Evolutionary conservation across 2,113 vertebrate species (phyloP).

Genomic region (Porphyrio hochstetteri): DNA sequence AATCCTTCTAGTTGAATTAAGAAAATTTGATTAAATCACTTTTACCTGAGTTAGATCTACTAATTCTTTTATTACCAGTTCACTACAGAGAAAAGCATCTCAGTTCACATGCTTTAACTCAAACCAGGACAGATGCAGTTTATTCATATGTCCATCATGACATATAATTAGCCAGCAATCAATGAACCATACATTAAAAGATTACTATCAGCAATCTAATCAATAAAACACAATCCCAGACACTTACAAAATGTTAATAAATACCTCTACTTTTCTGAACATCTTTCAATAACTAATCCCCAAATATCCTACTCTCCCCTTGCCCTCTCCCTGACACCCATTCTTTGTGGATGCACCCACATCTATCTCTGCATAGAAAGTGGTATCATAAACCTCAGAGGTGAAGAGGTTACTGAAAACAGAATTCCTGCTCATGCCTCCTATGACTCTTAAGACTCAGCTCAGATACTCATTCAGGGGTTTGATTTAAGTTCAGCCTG

Average conservation of each 20-base stretch:
- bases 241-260: background rate
- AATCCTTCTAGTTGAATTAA: background rate
- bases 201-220: background rate
- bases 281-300: background rate
- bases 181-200: background rate
- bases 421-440: background rate
- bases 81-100: background rate
- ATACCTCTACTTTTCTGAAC: background rate
- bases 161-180: background rate
- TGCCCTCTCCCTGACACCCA: rapidly evolving
- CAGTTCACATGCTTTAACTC: background rate
- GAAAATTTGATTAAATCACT: background rate
- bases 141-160: background rate
- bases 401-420: background rate
- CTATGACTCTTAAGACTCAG: background rate
- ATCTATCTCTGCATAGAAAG: background rate
- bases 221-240: background rate
- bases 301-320: background rate
- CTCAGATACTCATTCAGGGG: background rate
- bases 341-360: background rate
- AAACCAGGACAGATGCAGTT: background rate
- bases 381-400: background rate
- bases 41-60: background rate
- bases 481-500: background rate
- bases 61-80: background rate